Evolutionary conservation across 1,140 invertebrate species (phyloP).

Genomic region (Nixonia krombeini): DNA sequence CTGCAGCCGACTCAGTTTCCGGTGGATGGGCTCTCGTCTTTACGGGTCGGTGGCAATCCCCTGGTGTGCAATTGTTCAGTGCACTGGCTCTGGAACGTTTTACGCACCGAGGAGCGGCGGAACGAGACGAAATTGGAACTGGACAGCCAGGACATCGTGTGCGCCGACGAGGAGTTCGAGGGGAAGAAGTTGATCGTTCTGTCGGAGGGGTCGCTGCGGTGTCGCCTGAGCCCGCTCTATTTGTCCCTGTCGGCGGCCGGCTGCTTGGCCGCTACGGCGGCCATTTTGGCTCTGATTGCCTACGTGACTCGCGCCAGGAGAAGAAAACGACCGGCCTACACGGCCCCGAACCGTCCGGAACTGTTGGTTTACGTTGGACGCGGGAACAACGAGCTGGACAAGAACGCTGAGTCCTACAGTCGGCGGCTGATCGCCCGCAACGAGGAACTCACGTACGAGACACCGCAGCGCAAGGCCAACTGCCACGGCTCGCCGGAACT

Average conservation of each 20-base stretch:
- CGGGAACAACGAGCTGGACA: conserved; percentile 56
- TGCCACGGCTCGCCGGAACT: conserved; percentile 37
- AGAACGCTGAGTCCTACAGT: conserved; percentile 61
- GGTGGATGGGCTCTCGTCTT: conserved; percentile 78
- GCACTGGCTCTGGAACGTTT: conserved; percentile 86
- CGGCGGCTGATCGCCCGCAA: conserved; percentile 55
- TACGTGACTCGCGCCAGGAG: conserved; percentile 57
- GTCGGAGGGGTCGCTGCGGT: conserved; percentile 60
- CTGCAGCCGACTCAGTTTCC: conserved; percentile 85
- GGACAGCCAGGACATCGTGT: conserved; percentile 62
- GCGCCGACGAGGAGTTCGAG: conserved; percentile 63
- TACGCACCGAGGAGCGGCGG: conserved; percentile 65
- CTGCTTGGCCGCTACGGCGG: conserved; percentile 58
- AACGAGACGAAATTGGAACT: conserved; percentile 60
- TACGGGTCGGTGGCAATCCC: conserved; percentile 85
- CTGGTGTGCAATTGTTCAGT: conserved; percentile 90
- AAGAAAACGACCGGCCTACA: conserved; percentile 60
- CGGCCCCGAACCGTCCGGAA: conserved; percentile 62
- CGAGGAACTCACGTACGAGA: conserved; percentile 62
- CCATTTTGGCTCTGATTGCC: conserved; percentile 58
- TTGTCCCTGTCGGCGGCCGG: conserved; percentile 56
- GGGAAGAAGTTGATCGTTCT: conserved; percentile 58
- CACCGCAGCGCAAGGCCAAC: conserved; percentile 44
- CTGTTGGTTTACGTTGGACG: conserved; percentile 66
- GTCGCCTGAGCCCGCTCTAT: conserved; percentile 61